phyloP scores from a whole-genome alignment of 2,113 vertebrate genomes.

The Hiodon tergisus region DNA sequence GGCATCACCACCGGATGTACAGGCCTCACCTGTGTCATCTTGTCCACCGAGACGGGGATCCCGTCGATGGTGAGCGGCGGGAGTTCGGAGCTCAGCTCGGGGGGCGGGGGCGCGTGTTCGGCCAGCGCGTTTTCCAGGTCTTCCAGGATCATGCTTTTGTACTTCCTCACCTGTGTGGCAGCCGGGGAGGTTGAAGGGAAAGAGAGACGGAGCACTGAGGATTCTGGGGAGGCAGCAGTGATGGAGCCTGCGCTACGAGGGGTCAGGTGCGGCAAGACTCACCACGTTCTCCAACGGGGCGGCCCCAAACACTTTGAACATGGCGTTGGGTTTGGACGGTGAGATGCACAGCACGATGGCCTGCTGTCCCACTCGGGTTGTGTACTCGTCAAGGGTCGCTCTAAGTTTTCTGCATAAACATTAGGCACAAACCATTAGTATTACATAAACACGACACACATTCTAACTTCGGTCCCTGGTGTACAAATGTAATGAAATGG shows the following conservation, averaged over 20 bases:
- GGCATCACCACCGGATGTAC: too few relatives aligned
- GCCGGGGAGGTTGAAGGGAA: background rate
- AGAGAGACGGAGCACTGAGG: background rate
- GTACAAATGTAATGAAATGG: too few relatives aligned
- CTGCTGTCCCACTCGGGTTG: constrained; percentile 93
- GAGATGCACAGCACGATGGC: constrained; percentile 96
- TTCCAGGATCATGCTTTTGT: constrained; percentile 94
- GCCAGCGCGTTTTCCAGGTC: constrained; percentile 92
- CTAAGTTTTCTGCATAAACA: constrained; percentile 73
- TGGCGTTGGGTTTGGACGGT: constrained; percentile 92
- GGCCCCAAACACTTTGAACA: constrained; percentile 96
- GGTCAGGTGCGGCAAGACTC: constrained; percentile 37
- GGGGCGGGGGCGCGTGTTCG: constrained; percentile 87
- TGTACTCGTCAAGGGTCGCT: constrained; percentile 93
- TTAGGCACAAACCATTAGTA: background rate
- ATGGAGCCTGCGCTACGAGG: too few relatives aligned
- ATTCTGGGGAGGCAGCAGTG: background rate
- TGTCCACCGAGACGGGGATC: constrained; percentile 97
- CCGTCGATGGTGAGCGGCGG: constrained; percentile 94
- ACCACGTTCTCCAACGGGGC: constrained; percentile 97
- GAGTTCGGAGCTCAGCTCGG: constrained; percentile 87
- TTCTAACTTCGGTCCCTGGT: too few relatives aligned
- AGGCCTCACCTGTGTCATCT: constrained; percentile 93
- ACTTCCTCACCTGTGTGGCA: constrained; percentile 83
- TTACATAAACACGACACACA: too few relatives aligned